phyloP scores from a whole-genome alignment of 1,140 invertebrate genomes.

The Pseudomyrmex pallidus region DNA sequence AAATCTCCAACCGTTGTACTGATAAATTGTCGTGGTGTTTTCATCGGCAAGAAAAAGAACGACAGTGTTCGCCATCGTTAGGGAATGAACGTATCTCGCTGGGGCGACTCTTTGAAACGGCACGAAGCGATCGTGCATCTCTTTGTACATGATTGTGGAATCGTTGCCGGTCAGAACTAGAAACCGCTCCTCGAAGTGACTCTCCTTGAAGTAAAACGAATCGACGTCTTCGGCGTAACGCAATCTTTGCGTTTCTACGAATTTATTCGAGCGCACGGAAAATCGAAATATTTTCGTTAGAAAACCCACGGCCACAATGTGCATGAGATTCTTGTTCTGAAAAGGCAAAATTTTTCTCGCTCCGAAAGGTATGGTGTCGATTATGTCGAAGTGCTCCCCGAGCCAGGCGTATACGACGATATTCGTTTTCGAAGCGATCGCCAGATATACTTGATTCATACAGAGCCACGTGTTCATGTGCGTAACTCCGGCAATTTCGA shows the following conservation, averaged over 20 bases:
- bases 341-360: slow-evolving; percentile 65
- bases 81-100: slow-evolving; percentile 37
- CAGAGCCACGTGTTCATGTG: slow-evolving; percentile 65
- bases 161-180: slow-evolving; percentile 57
- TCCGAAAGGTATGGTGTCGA: slow-evolving; percentile 76
- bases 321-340: slow-evolving; percentile 60
- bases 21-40: slow-evolving; percentile 72
- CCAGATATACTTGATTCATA: slow-evolving; percentile 70
- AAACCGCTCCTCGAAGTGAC: slow-evolving; percentile 66
- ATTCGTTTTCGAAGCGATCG: slow-evolving; percentile 41
- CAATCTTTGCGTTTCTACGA: slow-evolving; percentile 66
- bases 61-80: slow-evolving; percentile 45
- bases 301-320: slow-evolving; percentile 47
- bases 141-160: slow-evolving; percentile 80
- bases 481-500: slow-evolving; percentile 41
- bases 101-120: slow-evolving; percentile 81
- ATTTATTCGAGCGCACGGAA: slow-evolving; percentile 58
- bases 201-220: slow-evolving; percentile 57
- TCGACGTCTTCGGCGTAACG: slow-evolving; percentile 38
- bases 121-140: slow-evolving; percentile 77
- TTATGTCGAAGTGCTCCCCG: slow-evolving; percentile 85
- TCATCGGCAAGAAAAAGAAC: slow-evolving; percentile 60
- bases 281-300: slow-evolving; percentile 58
- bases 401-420: slow-evolving; percentile 83
- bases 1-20: slow-evolving; percentile 85